Evolutionary conservation across 2,113 vertebrate species (phyloP).

Genomic region (Pleuronectes platessa): DNA sequence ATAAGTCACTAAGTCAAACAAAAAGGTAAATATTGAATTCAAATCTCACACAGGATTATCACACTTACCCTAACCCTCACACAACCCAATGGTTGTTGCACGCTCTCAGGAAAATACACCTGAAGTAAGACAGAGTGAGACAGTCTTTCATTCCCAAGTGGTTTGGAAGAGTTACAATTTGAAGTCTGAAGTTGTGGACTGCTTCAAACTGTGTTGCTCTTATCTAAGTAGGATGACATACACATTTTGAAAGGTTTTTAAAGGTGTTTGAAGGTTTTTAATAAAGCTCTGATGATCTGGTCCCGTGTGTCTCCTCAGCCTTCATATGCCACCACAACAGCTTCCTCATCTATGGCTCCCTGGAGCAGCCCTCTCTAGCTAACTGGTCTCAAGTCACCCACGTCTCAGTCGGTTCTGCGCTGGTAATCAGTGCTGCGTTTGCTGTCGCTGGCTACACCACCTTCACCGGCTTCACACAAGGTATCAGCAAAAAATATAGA

Average conservation of each 20-base stretch:
- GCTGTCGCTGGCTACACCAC: conserved; percentile 90
- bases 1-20: not conserved
- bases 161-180: no score
- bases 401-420: conserved; percentile 85
- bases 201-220: not conserved
- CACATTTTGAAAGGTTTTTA: not conserved
- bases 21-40: not conserved
- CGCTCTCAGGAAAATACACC: not conserved
- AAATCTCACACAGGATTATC: not conserved
- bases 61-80: no score
- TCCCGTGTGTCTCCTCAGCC: conserved; percentile 81
- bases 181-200: not conserved
- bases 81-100: not conserved
- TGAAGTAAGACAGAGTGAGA: not conserved
- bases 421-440: conserved; percentile 86
- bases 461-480: conserved; percentile 95
- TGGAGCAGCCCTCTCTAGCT: conserved; percentile 87
- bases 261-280: not conserved
- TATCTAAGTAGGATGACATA: not conserved
- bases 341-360: conserved; percentile 93
- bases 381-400: conserved; percentile 92
- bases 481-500: conserved; percentile 70
- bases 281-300: conserved; percentile 8
- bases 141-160: no score
- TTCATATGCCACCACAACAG: conserved; percentile 97